Conservation (phyloP, 2,797 vertebrate genomes). For the Eulemur mongoz region DNA sequence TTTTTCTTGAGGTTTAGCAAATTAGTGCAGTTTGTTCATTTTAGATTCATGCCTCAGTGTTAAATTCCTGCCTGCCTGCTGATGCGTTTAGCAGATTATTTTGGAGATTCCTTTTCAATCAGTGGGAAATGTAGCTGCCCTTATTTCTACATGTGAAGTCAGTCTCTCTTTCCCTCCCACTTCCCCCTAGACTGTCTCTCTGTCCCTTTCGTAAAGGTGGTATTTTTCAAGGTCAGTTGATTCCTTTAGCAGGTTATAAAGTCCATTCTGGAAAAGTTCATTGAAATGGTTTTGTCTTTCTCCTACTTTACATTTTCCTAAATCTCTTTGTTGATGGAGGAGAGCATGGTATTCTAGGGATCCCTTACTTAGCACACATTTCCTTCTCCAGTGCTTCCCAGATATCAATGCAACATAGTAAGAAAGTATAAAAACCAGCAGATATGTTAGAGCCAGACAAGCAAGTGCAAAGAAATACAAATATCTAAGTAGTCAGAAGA, state of each 20-base stretch:
- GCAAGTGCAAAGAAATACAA: background rate
- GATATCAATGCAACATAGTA: background rate
- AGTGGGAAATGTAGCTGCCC: background rate
- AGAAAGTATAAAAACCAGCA: conserved; percentile 3
- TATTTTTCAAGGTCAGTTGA: background rate
- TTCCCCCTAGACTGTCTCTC: background rate
- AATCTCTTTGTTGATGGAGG: background rate
- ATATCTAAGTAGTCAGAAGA: background rate
- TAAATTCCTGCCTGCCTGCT: conserved; percentile 13
- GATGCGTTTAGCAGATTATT: background rate
- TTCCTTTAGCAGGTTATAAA: background rate
- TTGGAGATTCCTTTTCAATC: conserved; percentile 10
- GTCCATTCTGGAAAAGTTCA: conserved; percentile 12
- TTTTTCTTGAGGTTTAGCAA: conserved; percentile 43
- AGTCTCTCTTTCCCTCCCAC: background rate
- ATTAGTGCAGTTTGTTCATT: conserved; percentile 45
- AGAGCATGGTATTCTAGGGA: background rate
- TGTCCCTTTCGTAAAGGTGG: conserved; percentile 25
- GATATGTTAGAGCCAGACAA: background rate
- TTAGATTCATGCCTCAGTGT: conserved; percentile 21
- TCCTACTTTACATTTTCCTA: conserved; percentile 22
- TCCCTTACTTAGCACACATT: background rate
- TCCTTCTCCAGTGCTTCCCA: background rate
- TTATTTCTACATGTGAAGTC: background rate
- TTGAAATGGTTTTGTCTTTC: background rate